Conservation (phyloP, 2,797 vertebrate genomes). For the Mustela erminea region DNA sequence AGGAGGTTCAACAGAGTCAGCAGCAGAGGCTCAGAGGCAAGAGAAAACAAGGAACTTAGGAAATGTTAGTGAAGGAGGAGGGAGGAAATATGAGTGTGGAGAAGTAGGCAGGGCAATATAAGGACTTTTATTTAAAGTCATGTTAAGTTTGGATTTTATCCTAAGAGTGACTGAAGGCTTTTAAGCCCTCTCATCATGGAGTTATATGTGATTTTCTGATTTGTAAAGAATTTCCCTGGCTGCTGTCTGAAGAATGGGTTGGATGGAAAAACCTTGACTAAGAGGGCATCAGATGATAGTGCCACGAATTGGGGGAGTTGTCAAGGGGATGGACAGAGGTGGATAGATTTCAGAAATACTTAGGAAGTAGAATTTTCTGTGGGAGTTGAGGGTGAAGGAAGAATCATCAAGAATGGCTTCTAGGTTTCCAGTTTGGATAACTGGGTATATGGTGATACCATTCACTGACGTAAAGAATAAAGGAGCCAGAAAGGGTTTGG, state of each 20-base stretch:
- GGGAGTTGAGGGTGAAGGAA: not conserved
- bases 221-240: not conserved
- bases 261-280: not conserved
- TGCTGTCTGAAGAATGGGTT: not conserved
- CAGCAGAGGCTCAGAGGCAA: not conserved
- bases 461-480: conserved; percentile 47
- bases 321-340: not conserved
- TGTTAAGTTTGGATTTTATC: conserved; percentile 32
- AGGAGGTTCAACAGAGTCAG: not conserved
- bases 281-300: not conserved
- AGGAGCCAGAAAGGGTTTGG: not conserved
- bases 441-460: not conserved
- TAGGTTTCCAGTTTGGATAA: conserved; percentile 19
- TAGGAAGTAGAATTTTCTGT: conserved; percentile 27
- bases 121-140: not conserved
- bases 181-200: conserved; percentile 5
- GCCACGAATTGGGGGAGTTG: not conserved
- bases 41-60: not conserved
- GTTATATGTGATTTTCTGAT: not conserved
- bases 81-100: not conserved
- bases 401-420: not conserved
- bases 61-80: not conserved
- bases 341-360: conserved; percentile 38
- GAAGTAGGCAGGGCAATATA: not conserved
- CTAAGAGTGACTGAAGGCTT: not conserved